Evolutionary conservation across 2,888 invertebrate genomes (phyloP).

Genomic region (Drosophila neonasuta): DNA sequence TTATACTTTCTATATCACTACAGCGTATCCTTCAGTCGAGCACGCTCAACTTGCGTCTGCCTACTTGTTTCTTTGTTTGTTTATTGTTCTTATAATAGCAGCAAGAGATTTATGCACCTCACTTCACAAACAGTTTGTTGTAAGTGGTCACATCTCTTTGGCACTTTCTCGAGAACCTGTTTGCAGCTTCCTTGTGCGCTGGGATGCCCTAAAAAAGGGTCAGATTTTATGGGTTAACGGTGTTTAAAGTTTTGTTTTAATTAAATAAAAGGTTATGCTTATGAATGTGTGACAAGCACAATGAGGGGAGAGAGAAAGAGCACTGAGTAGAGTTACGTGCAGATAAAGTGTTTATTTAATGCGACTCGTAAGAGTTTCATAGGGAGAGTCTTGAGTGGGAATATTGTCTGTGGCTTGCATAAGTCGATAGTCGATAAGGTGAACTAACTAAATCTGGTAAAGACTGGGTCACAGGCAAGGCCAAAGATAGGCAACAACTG

Average conservation of each 20-base stretch:
- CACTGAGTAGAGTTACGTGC: constrained; percentile 1
- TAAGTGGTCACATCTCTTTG: neutral
- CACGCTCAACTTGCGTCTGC: neutral
- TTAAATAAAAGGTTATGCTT: constrained; percentile 11
- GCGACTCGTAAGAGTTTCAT: neutral
- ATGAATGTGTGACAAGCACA: constrained; percentile 9
- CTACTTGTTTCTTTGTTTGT: neutral
- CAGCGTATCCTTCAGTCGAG: neutral
- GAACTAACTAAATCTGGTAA: constrained; percentile 35
- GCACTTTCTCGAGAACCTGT: constrained; percentile 23
- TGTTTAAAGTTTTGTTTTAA: neutral
- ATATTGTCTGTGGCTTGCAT: constrained; percentile 11
- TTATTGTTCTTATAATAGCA: neutral
- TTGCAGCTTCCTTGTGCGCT: neutral
- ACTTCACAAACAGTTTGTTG: neutral
- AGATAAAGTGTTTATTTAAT: constrained; percentile 3
- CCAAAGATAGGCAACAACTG: constrained; percentile 1
- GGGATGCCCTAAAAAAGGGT: constrained; percentile 15
- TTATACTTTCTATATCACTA: too few relatives aligned
- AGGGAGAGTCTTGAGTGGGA: constrained; percentile 15
- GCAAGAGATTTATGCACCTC: constrained; percentile 17
- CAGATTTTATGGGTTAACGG: constrained; percentile 17
- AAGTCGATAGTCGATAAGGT: constrained; percentile 37
- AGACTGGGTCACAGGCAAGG: constrained; percentile 36
- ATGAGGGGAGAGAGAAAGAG: neutral